These are phyloP conservation scores for Anseranas semipalmata DNA, from an alignment of 2,113 vertebrate species.

Conservation along the genomic window DNA sequence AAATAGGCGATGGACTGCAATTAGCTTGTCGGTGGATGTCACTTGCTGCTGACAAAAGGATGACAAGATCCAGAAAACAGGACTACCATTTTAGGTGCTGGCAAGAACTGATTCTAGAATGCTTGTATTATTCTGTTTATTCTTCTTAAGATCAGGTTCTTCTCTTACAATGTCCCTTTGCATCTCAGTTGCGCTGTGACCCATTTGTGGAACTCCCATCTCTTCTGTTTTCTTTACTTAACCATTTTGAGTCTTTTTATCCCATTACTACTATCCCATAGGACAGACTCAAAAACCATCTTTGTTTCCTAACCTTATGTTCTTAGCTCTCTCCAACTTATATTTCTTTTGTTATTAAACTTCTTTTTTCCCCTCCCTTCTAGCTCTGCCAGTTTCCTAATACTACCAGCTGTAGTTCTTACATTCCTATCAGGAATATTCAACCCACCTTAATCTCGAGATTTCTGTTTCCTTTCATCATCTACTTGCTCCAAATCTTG, in stretches of 20 bases:
- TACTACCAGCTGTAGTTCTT: not conserved
- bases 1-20: not conserved
- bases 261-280: not conserved
- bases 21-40: not conserved
- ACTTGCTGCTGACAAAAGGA: not conserved
- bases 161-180: not conserved
- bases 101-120: not conserved
- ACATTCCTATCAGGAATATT: not conserved
- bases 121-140: not conserved
- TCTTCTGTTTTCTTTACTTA: not conserved
- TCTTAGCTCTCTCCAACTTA: not conserved
- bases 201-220: not conserved
- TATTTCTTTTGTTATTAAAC: not conserved
- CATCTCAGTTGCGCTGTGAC: not conserved
- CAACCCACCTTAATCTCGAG: not conserved
- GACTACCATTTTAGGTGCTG: not conserved
- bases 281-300: not conserved
- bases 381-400: not conserved
- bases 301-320: not conserved
- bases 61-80: not conserved
- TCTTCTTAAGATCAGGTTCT: not conserved
- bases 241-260: not conserved
- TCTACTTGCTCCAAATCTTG: not conserved
- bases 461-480: not conserved
- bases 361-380: not conserved